Conservation (phyloP, 92 coral and sea anemone species). For the Pocillopora meandrina region DNA sequence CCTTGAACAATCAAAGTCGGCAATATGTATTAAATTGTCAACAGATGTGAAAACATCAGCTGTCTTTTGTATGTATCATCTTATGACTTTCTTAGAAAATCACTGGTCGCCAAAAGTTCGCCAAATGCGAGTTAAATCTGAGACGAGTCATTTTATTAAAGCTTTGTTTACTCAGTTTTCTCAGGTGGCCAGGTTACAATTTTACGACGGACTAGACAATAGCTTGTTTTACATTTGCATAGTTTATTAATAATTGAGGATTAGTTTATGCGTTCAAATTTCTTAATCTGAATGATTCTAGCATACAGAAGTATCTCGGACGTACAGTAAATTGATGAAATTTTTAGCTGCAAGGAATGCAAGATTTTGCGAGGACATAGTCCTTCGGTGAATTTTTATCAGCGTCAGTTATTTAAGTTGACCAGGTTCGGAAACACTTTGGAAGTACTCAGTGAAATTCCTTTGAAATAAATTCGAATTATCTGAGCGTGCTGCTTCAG, state of each 20-base stretch:
- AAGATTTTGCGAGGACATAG: no score
- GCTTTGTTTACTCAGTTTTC: background rate
- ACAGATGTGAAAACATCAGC: constrained; percentile 22
- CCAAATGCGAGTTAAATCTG: no score
- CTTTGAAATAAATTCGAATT: background rate
- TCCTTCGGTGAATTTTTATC: background rate
- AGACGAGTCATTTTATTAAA: no score
- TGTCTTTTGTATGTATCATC: background rate
- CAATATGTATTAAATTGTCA: no score
- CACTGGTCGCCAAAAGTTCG: no score
- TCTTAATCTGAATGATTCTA: no score
- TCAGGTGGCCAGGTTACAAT: background rate
- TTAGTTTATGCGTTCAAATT: background rate
- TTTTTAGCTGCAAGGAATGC: background rate
- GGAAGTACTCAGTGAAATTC: background rate
- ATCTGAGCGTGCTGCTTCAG: background rate
- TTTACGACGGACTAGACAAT: background rate
- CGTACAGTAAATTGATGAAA: background rate
- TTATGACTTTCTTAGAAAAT: no score
- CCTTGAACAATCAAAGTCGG: background rate
- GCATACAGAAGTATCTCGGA: background rate
- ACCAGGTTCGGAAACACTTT: background rate
- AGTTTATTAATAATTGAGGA: background rate
- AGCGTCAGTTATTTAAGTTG: background rate
- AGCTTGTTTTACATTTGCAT: background rate